Base-by-base conservation (phyloP, 2,797 vertebrate species). In the Sebastes steindachneri region DNA sequence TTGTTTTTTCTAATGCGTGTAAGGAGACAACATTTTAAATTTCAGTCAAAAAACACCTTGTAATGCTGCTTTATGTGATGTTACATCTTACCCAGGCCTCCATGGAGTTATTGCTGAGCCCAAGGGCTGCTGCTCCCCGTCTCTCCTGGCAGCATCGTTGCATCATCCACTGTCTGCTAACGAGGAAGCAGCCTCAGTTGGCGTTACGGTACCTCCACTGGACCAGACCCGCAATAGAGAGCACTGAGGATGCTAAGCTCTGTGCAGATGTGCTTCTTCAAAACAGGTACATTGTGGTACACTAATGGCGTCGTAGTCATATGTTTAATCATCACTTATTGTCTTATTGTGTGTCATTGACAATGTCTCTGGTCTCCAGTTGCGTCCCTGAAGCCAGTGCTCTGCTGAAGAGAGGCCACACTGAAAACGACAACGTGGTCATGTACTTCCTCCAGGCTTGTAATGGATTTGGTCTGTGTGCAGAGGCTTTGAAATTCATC, bases 131-230 rank as follows among this genome's bases (percentile, higher is more conserved):
- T 63, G 80, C 71, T 37, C 82, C 87, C n/a, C 55, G 41, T 68
- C 75, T 87, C 63, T 68, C 87, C 37, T 92, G 91, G 93, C 92
- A 95, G 66, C 92, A 94, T 60, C 74, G 51, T 9, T 91, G 84
- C 73, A 87, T 94, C 77, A 59, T 91, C 19, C 87, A 25, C 73
- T 79, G 77, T 67, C 88, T 95, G 45, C 66, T 94, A 29, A 83
- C 51, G 3, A 92, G 75, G 73, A 92, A 85, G 54, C 87, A 91
- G 66, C 65, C 77, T 69, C 77, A n/a, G 12, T 7, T 84, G 59
- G 92, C 92, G 0, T 72, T 92, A 53, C 83, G 69, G 79, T 94
- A 95, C 65, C 78, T 94, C 29, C 79, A 90, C 70, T 88, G 84
- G 90, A 41, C 73, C 72, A 84, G 65, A 31, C 91, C 87, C 11